Evolutionary conservation across 2,113 vertebrate genomes (phyloP).

Genomic region (Ophiodon elongatus): DNA sequence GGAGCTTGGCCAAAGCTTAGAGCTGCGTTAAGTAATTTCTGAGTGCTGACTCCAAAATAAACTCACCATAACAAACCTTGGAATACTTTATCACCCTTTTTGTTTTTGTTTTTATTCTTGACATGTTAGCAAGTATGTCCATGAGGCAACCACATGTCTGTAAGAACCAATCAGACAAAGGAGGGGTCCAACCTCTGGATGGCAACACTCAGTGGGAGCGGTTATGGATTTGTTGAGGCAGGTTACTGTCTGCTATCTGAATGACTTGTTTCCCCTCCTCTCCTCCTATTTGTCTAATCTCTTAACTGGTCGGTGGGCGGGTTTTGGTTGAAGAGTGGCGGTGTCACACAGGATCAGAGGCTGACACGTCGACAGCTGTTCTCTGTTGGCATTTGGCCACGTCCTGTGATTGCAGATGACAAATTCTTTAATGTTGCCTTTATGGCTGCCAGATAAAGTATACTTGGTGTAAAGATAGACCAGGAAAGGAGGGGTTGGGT

Average conservation of each 20-base stretch:
- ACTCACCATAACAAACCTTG: background rate
- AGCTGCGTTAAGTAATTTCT: constrained; percentile 31
- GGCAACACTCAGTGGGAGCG: constrained; percentile 21
- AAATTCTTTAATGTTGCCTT: constrained; percentile 49
- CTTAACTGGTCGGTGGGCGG: background rate
- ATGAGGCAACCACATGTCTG: constrained; percentile 13
- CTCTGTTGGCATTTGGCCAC: constrained; percentile 34
- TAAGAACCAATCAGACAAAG: background rate
- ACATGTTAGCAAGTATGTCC: constrained; percentile 19
- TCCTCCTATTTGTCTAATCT: constrained; percentile 31
- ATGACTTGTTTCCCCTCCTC: constrained; percentile 44
- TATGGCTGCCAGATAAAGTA: constrained; percentile 32
- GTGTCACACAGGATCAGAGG: constrained; percentile 29
- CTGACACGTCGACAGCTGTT: constrained; percentile 54
- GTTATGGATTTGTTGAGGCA: constrained; percentile 47
- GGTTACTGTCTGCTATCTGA: constrained; percentile 42
- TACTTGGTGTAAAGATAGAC: constrained; percentile 52
- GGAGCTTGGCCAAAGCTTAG: background rate
- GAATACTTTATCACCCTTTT: constrained; percentile 4
- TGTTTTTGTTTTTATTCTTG: background rate
- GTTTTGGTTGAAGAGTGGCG: background rate
- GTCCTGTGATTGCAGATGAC: constrained; percentile 43
- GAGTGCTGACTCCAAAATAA: constrained; percentile 28
- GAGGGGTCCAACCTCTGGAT: background rate
- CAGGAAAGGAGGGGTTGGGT: background rate